Conservation (phyloP, 2,888 invertebrate species). For the Ctena decussata region DNA sequence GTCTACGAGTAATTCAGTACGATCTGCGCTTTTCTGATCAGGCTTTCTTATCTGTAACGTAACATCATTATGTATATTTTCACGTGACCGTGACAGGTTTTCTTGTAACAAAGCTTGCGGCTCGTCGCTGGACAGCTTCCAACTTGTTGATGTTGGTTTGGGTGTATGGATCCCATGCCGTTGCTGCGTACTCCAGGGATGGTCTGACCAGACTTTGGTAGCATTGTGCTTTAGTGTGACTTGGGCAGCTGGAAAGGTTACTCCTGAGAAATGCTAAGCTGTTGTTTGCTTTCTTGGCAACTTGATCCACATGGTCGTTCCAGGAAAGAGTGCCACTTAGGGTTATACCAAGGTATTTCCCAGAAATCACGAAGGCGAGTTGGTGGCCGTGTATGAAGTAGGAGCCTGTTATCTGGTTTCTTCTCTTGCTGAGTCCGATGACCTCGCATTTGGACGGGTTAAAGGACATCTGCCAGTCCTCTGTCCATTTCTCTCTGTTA, state of each 20-base stretch:
- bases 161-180: constrained; percentile 46
- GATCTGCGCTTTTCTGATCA: background rate
- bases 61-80: background rate
- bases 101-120: constrained; percentile 5
- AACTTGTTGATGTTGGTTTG: too few species aligned
- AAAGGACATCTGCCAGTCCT: constrained; percentile 56
- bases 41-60: constrained; percentile 6
- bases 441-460: constrained; percentile 54
- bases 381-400: constrained; percentile 17
- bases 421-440: constrained; percentile 35
- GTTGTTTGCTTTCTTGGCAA: background rate
- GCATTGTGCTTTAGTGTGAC: constrained; percentile 32
- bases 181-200: constrained; percentile 32
- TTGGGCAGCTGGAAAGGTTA: constrained; percentile 37
- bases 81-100: background rate
- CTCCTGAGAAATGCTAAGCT: constrained; percentile 19
- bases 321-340: constrained; percentile 12
- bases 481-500: constrained; percentile 39
- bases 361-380: background rate
- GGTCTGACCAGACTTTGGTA: constrained; percentile 40
- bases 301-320: constrained; percentile 1
- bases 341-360: constrained; percentile 17
- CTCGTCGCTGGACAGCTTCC: constrained; percentile 39
- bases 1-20: background rate
- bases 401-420: background rate